Percentiles rank a stretch among this genome's conserved stretches.
Conservation (phyloP, 1,140 invertebrate genomes). For the Brachionus calyciflorus region DNA sequence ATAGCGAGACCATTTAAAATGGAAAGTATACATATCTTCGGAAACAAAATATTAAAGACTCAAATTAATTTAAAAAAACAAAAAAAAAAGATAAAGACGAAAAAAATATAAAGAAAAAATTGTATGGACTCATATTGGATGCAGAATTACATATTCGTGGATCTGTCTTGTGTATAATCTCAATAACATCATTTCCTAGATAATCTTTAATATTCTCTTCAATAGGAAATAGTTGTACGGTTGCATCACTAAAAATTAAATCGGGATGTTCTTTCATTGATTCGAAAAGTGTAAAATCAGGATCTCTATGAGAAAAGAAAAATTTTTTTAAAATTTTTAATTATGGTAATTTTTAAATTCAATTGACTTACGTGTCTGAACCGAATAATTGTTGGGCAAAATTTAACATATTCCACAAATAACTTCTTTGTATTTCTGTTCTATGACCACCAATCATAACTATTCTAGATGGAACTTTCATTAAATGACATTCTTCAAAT, state of each 20-base stretch:
- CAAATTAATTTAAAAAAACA: too few species aligned
- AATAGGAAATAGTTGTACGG: constrained; percentile 54
- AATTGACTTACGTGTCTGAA: constrained; percentile 57
- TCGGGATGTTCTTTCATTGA: constrained; percentile 57
- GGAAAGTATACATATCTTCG: too few species aligned
- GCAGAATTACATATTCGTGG: constrained; percentile 38
- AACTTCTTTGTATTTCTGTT: constrained; percentile 54
- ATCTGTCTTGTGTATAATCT: constrained; percentile 37
- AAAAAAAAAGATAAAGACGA: neutral
- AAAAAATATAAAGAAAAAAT: neutral
- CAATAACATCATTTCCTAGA: constrained; percentile 31
- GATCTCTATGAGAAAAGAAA: constrained; percentile 48
- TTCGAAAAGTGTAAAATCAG: constrained; percentile 59
- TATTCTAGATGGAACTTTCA: constrained; percentile 83
- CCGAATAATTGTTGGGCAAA: constrained; percentile 61
- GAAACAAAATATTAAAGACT: too few species aligned
- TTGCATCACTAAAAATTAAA: constrained; percentile 58
- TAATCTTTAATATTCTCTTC: constrained; percentile 4
- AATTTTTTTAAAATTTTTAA: neutral
- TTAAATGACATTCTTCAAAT: constrained; percentile 82
- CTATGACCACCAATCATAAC: constrained; percentile 81
- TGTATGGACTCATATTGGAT: too few species aligned
- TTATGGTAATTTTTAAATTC: constrained; percentile 69
- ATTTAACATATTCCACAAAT: constrained; percentile 60
- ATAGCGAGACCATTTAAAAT: too few species aligned